Conservation (phyloP, 2,888 invertebrate species). For the Xanthostigma xanthostigma region DNA sequence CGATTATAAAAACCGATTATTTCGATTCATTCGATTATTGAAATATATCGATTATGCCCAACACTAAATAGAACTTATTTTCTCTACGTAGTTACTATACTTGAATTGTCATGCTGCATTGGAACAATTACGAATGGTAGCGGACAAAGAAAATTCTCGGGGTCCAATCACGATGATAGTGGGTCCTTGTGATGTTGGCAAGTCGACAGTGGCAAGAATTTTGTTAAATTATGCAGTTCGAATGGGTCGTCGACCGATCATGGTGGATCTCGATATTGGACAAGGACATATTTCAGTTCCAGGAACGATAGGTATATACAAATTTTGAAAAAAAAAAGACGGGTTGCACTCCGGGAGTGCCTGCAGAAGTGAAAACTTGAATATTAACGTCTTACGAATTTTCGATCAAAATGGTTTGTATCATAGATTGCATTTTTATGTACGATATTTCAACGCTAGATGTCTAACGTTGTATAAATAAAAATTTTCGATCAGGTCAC, state of each 20-base stretch:
- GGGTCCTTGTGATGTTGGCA: slow-evolving; percentile 93
- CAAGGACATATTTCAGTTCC: slow-evolving; percentile 87
- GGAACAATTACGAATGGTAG: slow-evolving; percentile 73
- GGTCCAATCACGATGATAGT: slow-evolving; percentile 84
- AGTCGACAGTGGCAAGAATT: slow-evolving; percentile 78
- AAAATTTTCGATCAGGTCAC: too few species aligned
- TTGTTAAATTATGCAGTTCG: slow-evolving; percentile 91
- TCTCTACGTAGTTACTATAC: slow-evolving; percentile 49
- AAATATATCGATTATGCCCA: too few species aligned
- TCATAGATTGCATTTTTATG: too few species aligned
- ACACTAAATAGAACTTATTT: slow-evolving; percentile 8
- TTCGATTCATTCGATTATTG: too few species aligned
- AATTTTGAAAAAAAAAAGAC: not conserved
- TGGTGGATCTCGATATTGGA: slow-evolving; percentile 90
- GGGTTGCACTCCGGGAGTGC: too few species aligned
- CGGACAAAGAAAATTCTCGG: slow-evolving; percentile 54
- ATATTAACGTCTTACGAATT: too few species aligned
- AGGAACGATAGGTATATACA: slow-evolving; percentile 60
- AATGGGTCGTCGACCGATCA: slow-evolving; percentile 74
- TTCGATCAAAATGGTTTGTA: too few species aligned
- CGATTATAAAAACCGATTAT: too few species aligned
- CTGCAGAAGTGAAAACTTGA: too few species aligned
- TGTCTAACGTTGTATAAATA: too few species aligned
- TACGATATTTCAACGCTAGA: too few species aligned
- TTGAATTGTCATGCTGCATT: slow-evolving; percentile 90